Percentiles rank a stretch among this genome's conserved stretches.
Evolutionary conservation across 2,113 vertebrate genomes (phyloP).

Genomic region (Callithrix jacchus): DNA sequence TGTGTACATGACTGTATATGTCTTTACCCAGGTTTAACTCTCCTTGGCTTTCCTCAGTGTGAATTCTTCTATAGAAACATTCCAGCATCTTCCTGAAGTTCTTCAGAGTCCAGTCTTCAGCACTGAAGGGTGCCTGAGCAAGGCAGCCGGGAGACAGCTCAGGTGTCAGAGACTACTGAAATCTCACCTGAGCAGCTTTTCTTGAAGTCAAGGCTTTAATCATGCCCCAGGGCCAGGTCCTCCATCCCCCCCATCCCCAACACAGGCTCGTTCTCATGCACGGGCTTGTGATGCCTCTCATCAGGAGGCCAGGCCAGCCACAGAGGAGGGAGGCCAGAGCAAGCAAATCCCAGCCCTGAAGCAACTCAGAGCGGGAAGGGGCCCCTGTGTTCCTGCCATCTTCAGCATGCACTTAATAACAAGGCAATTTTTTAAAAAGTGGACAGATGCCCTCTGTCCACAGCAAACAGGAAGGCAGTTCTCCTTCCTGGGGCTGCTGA

Average conservation of each 20-base stretch:
- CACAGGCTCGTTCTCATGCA: not conserved
- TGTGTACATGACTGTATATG: not conserved
- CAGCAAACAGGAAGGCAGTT: not conserved
- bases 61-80: not conserved
- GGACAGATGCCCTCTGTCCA: not conserved
- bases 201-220: not conserved
- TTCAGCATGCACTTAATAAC: not conserved
- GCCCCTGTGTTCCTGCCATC: not conserved
- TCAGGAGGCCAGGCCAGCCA: not conserved
- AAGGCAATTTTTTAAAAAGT: not conserved
- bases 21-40: not conserved
- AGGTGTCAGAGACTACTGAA: not conserved
- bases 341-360: not conserved
- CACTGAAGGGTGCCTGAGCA: not conserved
- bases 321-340: not conserved
- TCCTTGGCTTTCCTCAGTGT: not conserved
- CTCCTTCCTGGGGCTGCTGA: not conserved
- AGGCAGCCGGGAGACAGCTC: not conserved
- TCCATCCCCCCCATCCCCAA: not conserved
- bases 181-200: not conserved
- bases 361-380: not conserved
- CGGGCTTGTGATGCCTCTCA: not conserved
- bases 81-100: not conserved
- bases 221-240: not conserved
- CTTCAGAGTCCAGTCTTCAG: not conserved